These are phyloP conservation scores for Marasmarcha lunaedactyla DNA, from an alignment of 2,888 invertebrate species.

Conservation along the genomic window DNA sequence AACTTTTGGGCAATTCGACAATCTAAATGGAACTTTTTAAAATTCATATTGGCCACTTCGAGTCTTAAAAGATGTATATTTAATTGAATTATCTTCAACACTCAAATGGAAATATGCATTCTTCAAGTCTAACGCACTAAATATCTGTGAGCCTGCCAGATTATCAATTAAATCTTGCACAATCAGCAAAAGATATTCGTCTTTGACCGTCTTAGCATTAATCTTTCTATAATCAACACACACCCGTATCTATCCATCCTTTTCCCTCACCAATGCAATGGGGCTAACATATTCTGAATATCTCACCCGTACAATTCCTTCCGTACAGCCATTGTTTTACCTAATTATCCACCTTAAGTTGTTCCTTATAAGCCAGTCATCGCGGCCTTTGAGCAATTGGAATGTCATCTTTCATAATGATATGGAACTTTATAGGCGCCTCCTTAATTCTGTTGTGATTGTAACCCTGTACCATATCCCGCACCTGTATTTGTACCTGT, in stretches of 20 bases:
- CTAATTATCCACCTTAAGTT: slow-evolving; percentile 12
- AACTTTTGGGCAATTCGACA: slow-evolving; percentile 13
- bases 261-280: slow-evolving; percentile 10
- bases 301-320: slow-evolving; percentile 12
- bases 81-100: slow-evolving; percentile 6
- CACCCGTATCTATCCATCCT: slow-evolving; percentile 10
- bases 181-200: slow-evolving; percentile 12
- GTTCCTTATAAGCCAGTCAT: slow-evolving; percentile 12
- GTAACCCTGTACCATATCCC: slow-evolving; percentile 11
- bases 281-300: slow-evolving; percentile 15
- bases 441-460: slow-evolving; percentile 7
- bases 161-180: slow-evolving; percentile 10
- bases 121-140: slow-evolving; percentile 8
- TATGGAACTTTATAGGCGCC: slow-evolving; percentile 9
- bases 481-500: slow-evolving; percentile 8
- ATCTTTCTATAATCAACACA: slow-evolving; percentile 14
- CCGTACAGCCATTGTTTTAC: slow-evolving; percentile 12
- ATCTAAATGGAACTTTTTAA: slow-evolving; percentile 15
- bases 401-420: slow-evolving; percentile 8
- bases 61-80: slow-evolving; percentile 12
- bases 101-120: slow-evolving; percentile 8
- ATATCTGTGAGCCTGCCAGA: slow-evolving; percentile 3
- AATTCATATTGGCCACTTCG: slow-evolving; percentile 11
- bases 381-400: slow-evolving; percentile 12
- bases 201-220: slow-evolving; percentile 14